A percentile compares a stretch with the other conserved stretches of the same genome.
Evolutionary conservation across 2,113 vertebrate species (phyloP).

Genomic region (Reinhardtius hippoglossoides): DNA sequence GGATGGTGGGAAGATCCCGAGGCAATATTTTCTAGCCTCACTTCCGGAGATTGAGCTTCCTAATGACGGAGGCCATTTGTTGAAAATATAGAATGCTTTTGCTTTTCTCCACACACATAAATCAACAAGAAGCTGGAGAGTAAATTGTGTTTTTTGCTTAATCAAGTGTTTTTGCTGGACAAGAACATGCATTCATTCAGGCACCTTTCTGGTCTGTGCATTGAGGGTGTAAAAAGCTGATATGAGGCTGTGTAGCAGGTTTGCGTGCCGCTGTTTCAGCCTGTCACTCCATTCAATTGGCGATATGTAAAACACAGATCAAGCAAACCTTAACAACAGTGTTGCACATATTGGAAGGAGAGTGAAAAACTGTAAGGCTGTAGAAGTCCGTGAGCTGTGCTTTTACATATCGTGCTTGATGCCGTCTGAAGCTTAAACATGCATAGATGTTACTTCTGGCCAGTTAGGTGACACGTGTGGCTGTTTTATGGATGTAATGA

Average conservation of each 20-base stretch:
- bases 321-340: slow-evolving; percentile 54
- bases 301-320: slow-evolving; percentile 37
- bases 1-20: slow-evolving; percentile 19
- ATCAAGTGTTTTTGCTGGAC: background rate
- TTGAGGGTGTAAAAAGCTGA: slow-evolving; percentile 6
- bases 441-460: slow-evolving; percentile 24
- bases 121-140: slow-evolving; percentile 39
- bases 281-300: background rate
- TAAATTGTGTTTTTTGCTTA: slow-evolving; percentile 30
- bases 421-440: slow-evolving; percentile 30
- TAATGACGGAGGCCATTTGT: slow-evolving; percentile 41
- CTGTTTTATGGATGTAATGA: slow-evolving; percentile 64
- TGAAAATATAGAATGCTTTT: slow-evolving; percentile 34
- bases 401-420: slow-evolving; percentile 75
- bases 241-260: slow-evolving; percentile 30
- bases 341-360: slow-evolving; percentile 32
- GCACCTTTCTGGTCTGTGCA: background rate
- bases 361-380: slow-evolving; percentile 42
- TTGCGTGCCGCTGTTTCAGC: slow-evolving; percentile 44
- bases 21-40: slow-evolving; percentile 35
- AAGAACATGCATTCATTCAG: slow-evolving; percentile 14
- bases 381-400: slow-evolving; percentile 43
- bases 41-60: slow-evolving; percentile 13
- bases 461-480: slow-evolving; percentile 38
- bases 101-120: slow-evolving; percentile 33